Evolutionary conservation across 2,797 vertebrate genomes (phyloP), one percentile per base, ranked within the genome.

Genomic region (Propithecus deckenii): DNA sequence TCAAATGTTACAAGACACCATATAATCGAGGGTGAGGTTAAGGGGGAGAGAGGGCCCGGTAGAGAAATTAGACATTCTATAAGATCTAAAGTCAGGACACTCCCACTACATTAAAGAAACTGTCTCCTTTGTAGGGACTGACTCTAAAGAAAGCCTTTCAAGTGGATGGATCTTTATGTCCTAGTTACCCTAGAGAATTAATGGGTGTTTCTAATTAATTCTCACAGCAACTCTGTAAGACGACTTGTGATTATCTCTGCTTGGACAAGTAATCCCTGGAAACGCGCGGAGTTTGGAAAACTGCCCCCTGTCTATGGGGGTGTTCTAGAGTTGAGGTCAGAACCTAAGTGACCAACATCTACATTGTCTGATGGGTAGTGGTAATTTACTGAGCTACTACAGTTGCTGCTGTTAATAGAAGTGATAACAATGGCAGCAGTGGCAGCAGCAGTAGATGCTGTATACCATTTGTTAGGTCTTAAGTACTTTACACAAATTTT

Each of bases 141-240:
- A 76, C 48, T 61, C 17, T 46, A 80, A 89, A 59, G 35, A 95
- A 91, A 69, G 15, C 89, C n/a, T 92, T 96, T 88, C 12, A 46
- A 61, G 25, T 25, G 30, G 35, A 74, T 3, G 1, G 75, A 76
- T 57, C 46, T 35, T 7, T 30, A 90, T 85, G 25, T 48, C 28
- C n/a, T 86, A 76, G 7, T 32, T 85, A 78, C 67, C 50, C 18
- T 78, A 88, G 55, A 95, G 13, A 89, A 83, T 50, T 91, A 83
- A 2, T 88, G 90, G 10, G 22, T 67, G 32, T 65, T 94, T 92
- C 57, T 71, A 75, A 75, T 76, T 94, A 84, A 67, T 94, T 69
- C 79, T 59, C 28, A 87, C 8, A 90, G 59, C 2, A 85, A 25
- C 11, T 4, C 10, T 78, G 5, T 41, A 57, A 23, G 41, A 88